Conservation (phyloP, 2,113 vertebrate genomes). For the Sorex fumeus region DNA sequence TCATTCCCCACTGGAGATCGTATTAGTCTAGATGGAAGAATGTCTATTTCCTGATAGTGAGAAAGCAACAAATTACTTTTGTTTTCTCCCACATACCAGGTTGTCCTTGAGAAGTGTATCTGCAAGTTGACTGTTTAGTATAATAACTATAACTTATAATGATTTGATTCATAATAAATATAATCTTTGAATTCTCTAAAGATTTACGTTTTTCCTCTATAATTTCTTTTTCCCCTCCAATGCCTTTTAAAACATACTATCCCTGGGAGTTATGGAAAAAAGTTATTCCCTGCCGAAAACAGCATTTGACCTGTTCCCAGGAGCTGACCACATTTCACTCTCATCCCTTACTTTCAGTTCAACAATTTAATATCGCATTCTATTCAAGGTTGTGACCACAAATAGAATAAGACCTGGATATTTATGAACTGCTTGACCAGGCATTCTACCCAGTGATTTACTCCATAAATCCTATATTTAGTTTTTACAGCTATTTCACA, state of each 20-base stretch:
- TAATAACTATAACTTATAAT: not conserved
- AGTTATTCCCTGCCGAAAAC: constrained; percentile 60
- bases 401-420: constrained; percentile 68
- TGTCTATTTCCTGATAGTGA: constrained; percentile 72
- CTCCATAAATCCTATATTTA: constrained; percentile 69
- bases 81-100: constrained; percentile 51
- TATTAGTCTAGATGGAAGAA: constrained; percentile 72
- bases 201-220: constrained; percentile 48
- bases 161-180: constrained; percentile 23
- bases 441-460: constrained; percentile 67
- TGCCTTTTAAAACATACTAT: constrained; percentile 56
- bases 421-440: constrained; percentile 68
- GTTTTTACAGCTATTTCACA: constrained; percentile 65
- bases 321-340: constrained; percentile 51
- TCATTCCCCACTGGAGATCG: constrained; percentile 73
- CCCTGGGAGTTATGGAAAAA: constrained; percentile 53
- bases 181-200: constrained; percentile 60
- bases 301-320: constrained; percentile 39
- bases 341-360: constrained; percentile 69
- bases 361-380: constrained; percentile 69
- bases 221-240: constrained; percentile 23
- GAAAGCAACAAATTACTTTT: constrained; percentile 69
- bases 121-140: constrained; percentile 51
- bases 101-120: constrained; percentile 68
- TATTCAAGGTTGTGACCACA: constrained; percentile 50